Evolutionary conservation across 2,113 vertebrate genomes (phyloP).

Genomic region (Catharus fuscescens): DNA sequence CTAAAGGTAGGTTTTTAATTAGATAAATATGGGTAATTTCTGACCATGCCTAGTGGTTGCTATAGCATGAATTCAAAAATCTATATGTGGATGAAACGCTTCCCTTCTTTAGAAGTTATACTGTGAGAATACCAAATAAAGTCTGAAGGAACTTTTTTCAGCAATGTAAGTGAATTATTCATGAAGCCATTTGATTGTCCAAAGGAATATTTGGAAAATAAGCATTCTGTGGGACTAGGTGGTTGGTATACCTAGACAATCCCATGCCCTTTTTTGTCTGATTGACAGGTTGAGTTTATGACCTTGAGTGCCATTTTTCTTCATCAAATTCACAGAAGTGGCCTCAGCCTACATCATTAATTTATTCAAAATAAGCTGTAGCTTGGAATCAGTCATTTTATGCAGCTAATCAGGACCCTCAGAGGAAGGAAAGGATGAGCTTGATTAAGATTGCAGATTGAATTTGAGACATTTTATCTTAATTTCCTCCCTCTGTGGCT

Average conservation of each 20-base stretch:
- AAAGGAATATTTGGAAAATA: not conserved
- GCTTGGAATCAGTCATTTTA: not conserved
- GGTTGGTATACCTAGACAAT: not conserved
- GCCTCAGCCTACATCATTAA: not conserved
- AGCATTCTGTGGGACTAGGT: not conserved
- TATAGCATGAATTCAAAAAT: not conserved
- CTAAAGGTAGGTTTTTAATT: not conserved
- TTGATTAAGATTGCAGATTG: constrained; percentile 28
- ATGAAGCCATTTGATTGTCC: not conserved
- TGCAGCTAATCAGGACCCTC: constrained; percentile 23
- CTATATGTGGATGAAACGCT: not conserved
- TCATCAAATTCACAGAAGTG: not conserved
- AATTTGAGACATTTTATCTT: constrained; percentile 2
- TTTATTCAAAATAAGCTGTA: not conserved
- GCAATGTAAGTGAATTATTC: not conserved
- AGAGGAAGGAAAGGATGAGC: constrained; percentile 24
- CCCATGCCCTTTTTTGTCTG: not conserved
- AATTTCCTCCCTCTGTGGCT: constrained; percentile 31
- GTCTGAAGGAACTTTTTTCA: not conserved
- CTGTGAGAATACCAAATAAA: not conserved
- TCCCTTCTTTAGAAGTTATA: not conserved
- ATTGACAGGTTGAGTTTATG: not conserved
- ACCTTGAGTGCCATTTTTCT: not conserved
- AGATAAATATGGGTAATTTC: not conserved
- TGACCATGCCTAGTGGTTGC: not conserved